phyloP scores from a whole-genome alignment of 2,888 invertebrate genomes.

The Drosophila falleni region DNA sequence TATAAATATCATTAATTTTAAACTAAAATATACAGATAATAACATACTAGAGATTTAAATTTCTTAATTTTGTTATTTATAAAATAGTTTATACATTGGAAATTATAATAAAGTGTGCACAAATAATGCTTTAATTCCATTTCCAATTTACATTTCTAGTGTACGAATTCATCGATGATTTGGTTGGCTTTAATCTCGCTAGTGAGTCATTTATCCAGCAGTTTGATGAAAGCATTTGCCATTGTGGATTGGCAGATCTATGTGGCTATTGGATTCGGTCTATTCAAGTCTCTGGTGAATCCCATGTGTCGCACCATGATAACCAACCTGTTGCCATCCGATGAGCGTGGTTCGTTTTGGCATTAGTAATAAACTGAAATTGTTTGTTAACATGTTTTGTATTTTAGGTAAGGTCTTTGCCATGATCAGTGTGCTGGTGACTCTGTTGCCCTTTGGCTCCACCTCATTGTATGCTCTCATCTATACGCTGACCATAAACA shows the following conservation, averaged over 20 bases:
- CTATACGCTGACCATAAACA: constrained; percentile 87
- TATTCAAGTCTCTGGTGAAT: constrained; percentile 76
- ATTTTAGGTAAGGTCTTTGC: constrained; percentile 89
- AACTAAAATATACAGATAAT: too few species aligned
- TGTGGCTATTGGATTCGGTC: constrained; percentile 74
- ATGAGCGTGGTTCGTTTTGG: constrained; percentile 82
- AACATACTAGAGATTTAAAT: too few species aligned
- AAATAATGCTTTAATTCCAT: not conserved
- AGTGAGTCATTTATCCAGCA: constrained; percentile 71
- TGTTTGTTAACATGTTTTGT: not conserved
- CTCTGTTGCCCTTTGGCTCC: constrained; percentile 87
- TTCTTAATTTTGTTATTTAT: too few species aligned
- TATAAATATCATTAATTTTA: too few species aligned
- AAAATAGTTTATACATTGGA: too few species aligned
- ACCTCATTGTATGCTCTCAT: constrained; percentile 88
- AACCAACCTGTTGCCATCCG: constrained; percentile 75
- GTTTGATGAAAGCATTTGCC: constrained; percentile 79
- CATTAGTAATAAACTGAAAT: not conserved
- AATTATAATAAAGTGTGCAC: too few species aligned
- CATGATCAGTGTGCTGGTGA: constrained; percentile 88
- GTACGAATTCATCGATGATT: constrained; percentile 59
- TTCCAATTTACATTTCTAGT: constrained; percentile 31
- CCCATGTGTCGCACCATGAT: constrained; percentile 83
- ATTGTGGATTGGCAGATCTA: constrained; percentile 80
- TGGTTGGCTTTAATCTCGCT: constrained; percentile 70